Base-by-base conservation (phyloP, 2,797 vertebrate species). In the Betta splendens region DNA sequence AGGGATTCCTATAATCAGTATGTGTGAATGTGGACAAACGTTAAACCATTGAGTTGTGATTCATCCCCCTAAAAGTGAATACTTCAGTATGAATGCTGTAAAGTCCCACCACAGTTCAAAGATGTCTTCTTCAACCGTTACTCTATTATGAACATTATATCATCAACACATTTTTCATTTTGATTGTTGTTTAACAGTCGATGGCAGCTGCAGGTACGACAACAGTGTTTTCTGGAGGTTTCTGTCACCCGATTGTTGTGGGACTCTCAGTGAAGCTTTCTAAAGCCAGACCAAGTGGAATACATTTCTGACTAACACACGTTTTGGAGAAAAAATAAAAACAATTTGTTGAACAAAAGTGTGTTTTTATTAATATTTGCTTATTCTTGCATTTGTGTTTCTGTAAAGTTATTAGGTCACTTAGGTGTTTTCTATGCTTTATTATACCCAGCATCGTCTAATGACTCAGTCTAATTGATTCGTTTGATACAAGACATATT, bases 311-410 rank as follows among this genome's bases (percentile, higher is more conserved):
- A 43, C 40, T 47, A 44, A 64, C 44, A 1, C 2, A 1, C 22
- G 11, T 63, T 76, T 54, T 63, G 5, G 35, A 28, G n/a, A 58
- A 62, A 68, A 16, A 78, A 81, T 78, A 81, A 85, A 81, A 85
- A 85, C 64, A 20, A n/a, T n/a, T n/a, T n/a, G n/a, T n/a, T n/a
- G n/a, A n/a, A n/a, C n/a, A n/a, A n/a, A n/a, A n/a, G n/a, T n/a
- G n/a, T n/a, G n/a, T n/a, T n/a, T n/a, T n/a, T n/a, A n/a, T n/a
- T n/a, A n/a, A n/a, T n/a, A n/a, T n/a, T n/a, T n/a, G n/a, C n/a
- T n/a, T n/a, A n/a, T 12, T 25, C 1, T 11, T 35, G 10, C 18
- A 23, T 5, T 33, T 2, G 31, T 20, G 7, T 2, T 43, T n/a
- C n/a, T n/a, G n/a, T n/a, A n/a, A n/a, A n/a, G n/a, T 3, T 5